These are phyloP conservation scores for Chloroclystis v-ata DNA, from an alignment of 2,888 invertebrate genomes.

Conservation along the genomic window DNA sequence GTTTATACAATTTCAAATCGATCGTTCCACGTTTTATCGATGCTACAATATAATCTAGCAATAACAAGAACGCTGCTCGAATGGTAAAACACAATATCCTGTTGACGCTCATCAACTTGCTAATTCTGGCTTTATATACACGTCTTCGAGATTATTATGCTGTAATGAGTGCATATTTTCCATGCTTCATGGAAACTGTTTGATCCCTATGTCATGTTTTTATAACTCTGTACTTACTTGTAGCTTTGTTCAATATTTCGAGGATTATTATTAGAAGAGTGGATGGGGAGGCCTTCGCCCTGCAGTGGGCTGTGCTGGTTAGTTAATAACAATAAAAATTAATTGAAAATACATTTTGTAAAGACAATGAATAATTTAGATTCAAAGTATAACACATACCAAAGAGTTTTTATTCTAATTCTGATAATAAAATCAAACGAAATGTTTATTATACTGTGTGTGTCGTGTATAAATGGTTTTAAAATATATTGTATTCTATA, in stretches of 20 bases:
- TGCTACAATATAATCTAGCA: slow-evolving; percentile 8
- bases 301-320: too few relatives aligned
- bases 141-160: slow-evolving; percentile 9
- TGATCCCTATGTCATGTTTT: background rate
- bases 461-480: too few relatives aligned
- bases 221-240: background rate
- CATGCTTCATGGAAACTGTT: slow-evolving; percentile 4
- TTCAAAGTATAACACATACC: too few relatives aligned
- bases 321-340: too few relatives aligned
- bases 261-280: too few relatives aligned
- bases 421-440: too few relatives aligned
- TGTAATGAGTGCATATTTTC: slow-evolving; percentile 16
- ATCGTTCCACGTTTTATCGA: slow-evolving; percentile 6
- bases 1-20: background rate
- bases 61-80: slow-evolving; percentile 7
- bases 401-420: too few relatives aligned
- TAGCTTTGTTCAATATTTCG: slow-evolving; percentile 6
- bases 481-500: background rate
- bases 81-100: slow-evolving; percentile 7
- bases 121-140: slow-evolving; percentile 8
- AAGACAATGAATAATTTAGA: too few relatives aligned
- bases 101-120: slow-evolving; percentile 20
- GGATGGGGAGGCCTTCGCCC: too few relatives aligned
- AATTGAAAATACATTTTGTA: too few relatives aligned
- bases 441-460: too few relatives aligned